Conservation (phyloP, 1,140 invertebrate species). For the Nasonia vitripennis region DNA sequence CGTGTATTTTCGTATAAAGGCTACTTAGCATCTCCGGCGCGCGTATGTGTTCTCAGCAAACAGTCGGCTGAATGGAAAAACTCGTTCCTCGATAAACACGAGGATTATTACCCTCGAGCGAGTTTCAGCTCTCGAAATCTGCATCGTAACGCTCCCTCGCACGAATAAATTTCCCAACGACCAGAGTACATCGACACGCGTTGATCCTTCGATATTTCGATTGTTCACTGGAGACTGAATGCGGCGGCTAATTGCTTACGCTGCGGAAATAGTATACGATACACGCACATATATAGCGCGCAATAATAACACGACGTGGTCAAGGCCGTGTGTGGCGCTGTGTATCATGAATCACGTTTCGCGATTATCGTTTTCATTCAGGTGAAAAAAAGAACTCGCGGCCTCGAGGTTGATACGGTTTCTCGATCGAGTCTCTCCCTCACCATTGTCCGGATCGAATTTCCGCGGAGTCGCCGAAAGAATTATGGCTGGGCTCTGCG, state of each 20-base stretch:
- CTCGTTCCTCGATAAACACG: background rate
- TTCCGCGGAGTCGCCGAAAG: conserved; percentile 14
- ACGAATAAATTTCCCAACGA: background rate
- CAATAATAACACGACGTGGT: conserved; percentile 8
- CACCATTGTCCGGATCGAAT: conserved; percentile 37
- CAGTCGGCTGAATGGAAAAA: background rate
- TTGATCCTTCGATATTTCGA: conserved; percentile 4
- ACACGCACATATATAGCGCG: background rate
- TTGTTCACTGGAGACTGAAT: background rate
- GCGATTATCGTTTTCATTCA: conserved; percentile 46
- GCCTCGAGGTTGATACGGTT: conserved; percentile 4
- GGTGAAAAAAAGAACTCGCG: conserved; percentile 22
- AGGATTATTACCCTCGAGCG: conserved; percentile 7
- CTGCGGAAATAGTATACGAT: conserved; percentile 13
- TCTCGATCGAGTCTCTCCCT: background rate
- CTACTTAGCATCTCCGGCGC: background rate
- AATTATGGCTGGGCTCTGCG: background rate
- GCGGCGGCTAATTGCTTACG: conserved; percentile 26
- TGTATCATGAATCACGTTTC: conserved; percentile 27
- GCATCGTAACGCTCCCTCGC: conserved; percentile 10
- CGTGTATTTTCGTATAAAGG: background rate
- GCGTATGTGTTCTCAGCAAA: background rate
- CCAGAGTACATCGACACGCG: background rate
- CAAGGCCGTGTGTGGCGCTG: conserved; percentile 26
- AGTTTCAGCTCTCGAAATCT: background rate